A percentile compares a stretch with the other conserved stretches of the same genome.
phyloP scores from a whole-genome alignment of 1,140 invertebrate species.

The Amphibalanus amphitrite region DNA sequence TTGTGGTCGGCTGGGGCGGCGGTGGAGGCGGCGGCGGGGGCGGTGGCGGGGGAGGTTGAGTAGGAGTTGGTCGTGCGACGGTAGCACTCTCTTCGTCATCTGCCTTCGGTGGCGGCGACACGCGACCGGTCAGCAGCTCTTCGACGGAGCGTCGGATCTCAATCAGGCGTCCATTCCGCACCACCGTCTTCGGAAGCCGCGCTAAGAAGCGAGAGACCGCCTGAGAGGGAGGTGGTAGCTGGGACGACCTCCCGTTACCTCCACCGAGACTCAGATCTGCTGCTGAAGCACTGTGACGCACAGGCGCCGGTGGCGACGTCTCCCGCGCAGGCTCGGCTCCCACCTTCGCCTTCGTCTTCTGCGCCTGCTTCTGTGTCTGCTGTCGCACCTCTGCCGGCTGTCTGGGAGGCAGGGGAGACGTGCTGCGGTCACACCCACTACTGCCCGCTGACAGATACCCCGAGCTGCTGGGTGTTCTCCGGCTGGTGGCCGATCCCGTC shows the following conservation, averaged over 20 bases:
- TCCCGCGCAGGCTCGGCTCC: too few relatives aligned
- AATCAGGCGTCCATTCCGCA: background rate
- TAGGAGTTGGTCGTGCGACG: too few relatives aligned
- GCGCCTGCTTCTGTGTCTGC: too few relatives aligned
- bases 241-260: too few relatives aligned
- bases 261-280: too few relatives aligned
- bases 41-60: too few relatives aligned
- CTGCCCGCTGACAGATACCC: background rate
- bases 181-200: background rate
- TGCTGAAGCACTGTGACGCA: too few relatives aligned
- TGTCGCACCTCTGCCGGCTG: too few relatives aligned
- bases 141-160: background rate
- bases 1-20: background rate
- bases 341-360: too few relatives aligned
- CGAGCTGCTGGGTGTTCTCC: background rate
- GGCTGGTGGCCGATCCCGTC: too few relatives aligned
- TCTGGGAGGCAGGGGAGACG: background rate
- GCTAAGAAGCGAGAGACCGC: background rate
- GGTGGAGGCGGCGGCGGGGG: too few relatives aligned
- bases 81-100: background rate
- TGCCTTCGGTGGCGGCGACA: background rate
- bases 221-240: background rate
- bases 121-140: background rate
- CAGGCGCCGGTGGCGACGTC: too few relatives aligned
- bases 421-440: background rate